phyloP scores from a whole-genome alignment of 2,113 vertebrate genomes.

The Regulus satrapa region DNA sequence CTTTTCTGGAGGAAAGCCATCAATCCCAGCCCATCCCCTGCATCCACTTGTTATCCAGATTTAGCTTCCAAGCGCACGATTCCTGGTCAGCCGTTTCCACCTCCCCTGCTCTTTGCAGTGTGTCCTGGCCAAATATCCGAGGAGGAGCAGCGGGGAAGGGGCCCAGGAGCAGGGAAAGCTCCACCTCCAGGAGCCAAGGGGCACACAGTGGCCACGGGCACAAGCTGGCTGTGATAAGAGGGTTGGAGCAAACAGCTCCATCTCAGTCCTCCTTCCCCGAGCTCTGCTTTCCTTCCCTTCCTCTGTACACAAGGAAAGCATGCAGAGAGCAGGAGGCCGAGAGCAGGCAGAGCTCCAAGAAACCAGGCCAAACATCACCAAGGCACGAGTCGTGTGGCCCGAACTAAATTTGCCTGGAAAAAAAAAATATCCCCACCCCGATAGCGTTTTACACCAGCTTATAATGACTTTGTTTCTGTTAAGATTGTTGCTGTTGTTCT shows the following conservation, averaged over 20 bases:
- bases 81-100: too few relatives aligned
- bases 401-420: neutral
- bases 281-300: neutral
- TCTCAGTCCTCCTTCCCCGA: neutral
- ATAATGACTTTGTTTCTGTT: slow-evolving; percentile 26
- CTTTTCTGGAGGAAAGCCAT: neutral
- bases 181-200: neutral
- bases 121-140: neutral
- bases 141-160: neutral
- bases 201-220: neutral
- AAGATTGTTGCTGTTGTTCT: neutral
- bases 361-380: neutral
- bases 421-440: neutral
- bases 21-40: neutral
- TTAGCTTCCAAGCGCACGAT: neutral
- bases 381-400: neutral
- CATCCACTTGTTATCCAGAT: neutral
- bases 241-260: neutral
- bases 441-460: neutral
- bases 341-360: neutral
- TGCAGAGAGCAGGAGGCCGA: neutral
- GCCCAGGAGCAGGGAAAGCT: neutral
- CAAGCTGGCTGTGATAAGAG: neutral
- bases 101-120: neutral
- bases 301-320: neutral